Evolutionary conservation across 2,888 invertebrate species (phyloP), one percentile per base, ranked within the genome.

Genomic region (Myopa testacea): DNA sequence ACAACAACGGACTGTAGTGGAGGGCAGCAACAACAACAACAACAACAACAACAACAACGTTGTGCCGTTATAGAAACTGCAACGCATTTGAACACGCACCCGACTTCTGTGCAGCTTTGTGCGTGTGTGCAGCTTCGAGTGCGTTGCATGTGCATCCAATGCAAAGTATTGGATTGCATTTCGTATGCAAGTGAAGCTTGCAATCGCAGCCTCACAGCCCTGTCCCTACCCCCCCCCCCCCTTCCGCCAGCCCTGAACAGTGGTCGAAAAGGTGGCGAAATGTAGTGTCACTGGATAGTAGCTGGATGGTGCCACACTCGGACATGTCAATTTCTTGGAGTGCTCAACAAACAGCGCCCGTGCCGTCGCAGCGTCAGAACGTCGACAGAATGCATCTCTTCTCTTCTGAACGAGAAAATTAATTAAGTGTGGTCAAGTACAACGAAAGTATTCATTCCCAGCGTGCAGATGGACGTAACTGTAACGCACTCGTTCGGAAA

Each of bases 81-180:
- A 69, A 75, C 52, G 63, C 71, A 71, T 60, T 67, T 45, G 37
- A 50, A 78, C 52, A 78, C 67, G 67, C 75, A 76, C 60, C 75
- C 38, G 37, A 62, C 62, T 76, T 77, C 38, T 77, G 65, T 65
- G 65, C 45, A 16, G 14, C n/a, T n/a, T 19, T n/a, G n/a, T 65
- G 71, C 62, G 74, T 63, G 62, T 77, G 65, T 65, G 65, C 45
- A 16, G 14, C 19, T 55, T n/a, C 52, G 75, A 26, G 75, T 14
- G 12, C 45, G 37, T 65, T 14, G 65, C 4, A 34, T 60, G 50
- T 72, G 78, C 69, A 52, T 63, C 62, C 38, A 73, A 38, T 80
- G 81, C 80, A 79, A 81, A 82, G 80, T 82, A 82, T 82, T 82
- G 82, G 19, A 81, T 82, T 82, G 83, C 81, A 81, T 83, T 83